These are phyloP conservation scores for Perithous albicinctus DNA, from an alignment of 2,888 invertebrate species.

Conservation along the genomic window DNA sequence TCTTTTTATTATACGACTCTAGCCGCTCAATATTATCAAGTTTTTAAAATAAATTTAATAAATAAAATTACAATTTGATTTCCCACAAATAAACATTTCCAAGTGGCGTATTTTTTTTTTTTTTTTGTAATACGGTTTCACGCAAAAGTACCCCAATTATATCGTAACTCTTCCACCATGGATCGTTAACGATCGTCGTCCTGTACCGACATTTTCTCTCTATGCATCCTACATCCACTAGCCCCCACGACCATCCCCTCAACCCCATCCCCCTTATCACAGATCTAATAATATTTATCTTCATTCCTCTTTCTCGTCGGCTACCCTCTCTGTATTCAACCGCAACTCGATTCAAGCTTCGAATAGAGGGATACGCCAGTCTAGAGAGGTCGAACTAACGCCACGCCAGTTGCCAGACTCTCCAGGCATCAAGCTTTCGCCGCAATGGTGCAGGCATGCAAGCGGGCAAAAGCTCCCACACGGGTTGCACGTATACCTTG, in stretches of 20 bases:
- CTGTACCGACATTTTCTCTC: background rate
- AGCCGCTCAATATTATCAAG: too few species aligned
- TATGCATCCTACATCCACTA: background rate
- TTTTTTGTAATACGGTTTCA: background rate
- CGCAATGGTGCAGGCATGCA: slow-evolving; percentile 27
- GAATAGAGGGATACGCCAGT: slow-evolving; percentile 13
- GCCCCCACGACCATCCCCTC: background rate
- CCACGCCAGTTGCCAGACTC: slow-evolving; percentile 8
- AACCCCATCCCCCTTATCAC: slow-evolving; percentile 8
- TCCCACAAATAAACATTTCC: background rate
- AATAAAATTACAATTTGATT: background rate
- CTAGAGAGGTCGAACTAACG: background rate
- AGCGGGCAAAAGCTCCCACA: slow-evolving; percentile 20
- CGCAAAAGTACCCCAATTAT: background rate
- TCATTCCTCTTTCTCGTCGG: background rate
- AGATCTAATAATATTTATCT: slow-evolving; percentile 34
- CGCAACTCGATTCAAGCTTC: slow-evolving; percentile 51
- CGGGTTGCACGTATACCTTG: slow-evolving; percentile 52
- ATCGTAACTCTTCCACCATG: background rate
- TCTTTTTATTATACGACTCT: too few species aligned
- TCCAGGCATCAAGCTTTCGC: slow-evolving; percentile 38
- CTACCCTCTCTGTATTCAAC: slow-evolving; percentile 53
- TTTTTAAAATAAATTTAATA: background rate
- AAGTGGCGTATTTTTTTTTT: too few species aligned
- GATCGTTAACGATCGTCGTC: background rate